phyloP scores from a whole-genome alignment of 2,113 vertebrate species.

The Mastomys coucha region DNA sequence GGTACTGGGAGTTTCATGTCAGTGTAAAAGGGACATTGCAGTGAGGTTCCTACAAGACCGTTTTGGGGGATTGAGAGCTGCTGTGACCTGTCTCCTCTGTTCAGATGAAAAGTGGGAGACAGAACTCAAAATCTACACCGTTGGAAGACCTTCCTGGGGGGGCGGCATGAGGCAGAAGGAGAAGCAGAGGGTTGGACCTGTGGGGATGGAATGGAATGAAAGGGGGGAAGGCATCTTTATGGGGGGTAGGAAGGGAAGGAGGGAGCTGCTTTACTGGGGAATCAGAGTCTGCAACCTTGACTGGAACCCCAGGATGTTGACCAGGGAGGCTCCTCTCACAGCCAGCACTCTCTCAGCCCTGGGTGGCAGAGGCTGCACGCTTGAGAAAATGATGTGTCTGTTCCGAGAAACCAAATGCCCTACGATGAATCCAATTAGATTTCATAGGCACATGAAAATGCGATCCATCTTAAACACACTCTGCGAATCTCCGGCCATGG shows the following conservation, averaged over 20 bases:
- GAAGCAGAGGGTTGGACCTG: neutral
- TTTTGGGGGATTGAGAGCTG: neutral
- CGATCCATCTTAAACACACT: constrained; percentile 83
- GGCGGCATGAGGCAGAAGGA: neutral
- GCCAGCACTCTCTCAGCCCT: neutral
- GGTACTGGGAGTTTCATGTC: constrained; percentile 21
- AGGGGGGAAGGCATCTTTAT: neutral
- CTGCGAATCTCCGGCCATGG: constrained; percentile 79
- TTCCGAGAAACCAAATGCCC: constrained; percentile 77
- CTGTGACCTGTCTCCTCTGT: neutral
- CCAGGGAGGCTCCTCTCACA: constrained; percentile 1
- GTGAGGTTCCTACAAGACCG: constrained; percentile 11
- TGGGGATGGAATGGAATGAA: neutral
- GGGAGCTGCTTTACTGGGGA: neutral
- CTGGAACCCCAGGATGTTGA: constrained; percentile 8
- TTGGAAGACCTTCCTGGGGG: neutral
- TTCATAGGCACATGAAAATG: constrained; percentile 84
- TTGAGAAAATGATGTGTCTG: constrained; percentile 77
- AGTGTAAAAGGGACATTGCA: constrained; percentile 24
- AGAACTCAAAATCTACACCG: neutral
- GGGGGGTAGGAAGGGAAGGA: neutral
- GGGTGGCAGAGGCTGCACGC: constrained; percentile 60
- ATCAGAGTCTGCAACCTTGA: neutral
- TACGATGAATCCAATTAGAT: constrained; percentile 83
- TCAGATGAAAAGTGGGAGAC: neutral